Base-by-base conservation (phyloP, 2,888 invertebrate species). In the Trissolcus japonicus region DNA sequence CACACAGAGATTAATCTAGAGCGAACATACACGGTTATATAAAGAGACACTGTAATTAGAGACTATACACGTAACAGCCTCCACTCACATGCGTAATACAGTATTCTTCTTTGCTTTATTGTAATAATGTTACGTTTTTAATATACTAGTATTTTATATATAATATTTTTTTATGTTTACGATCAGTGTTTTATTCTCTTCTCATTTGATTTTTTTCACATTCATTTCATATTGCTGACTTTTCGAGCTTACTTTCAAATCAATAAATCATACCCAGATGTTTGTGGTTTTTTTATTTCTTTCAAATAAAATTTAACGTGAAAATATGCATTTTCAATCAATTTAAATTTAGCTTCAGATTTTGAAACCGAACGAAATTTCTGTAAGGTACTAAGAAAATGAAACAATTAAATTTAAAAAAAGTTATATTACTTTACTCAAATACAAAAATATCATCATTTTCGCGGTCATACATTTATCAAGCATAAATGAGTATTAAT, bases 1-100 rank as follows among this genome's bases (percentile, higher is more conserved):
- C 79, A 82, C 75, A 79, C 80, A 81, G 81, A 80, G 75, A 79
- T 81, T 80, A 79, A 83, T 82, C 71, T 80, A 78, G 78, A 81
- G 81, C 82, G 80, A 80, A 80, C 80, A 82, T 82, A 81, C 80
- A 83, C 80, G 76, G 75, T 84, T 83, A 83, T 69, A 81, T 82
- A 80, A 83, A 83, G 81, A 82, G 81, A 84, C 81, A 81, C 74
- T 76, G 79, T 82, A 81, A 83, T 84, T 83, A 83, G 79, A 83
- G 82, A 83, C 78, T 79, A 80, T 83, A 84, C 80, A 81, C 67
- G 60, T 79, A 74, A 78, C 76, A 62, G 65, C 76, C 78, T 75
- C 71, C 77, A 76, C 60, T 63, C 62, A 51, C 71, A 74, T 69
- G 57, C 67, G 63, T 76, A 80, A 79, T 68, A 77, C 73, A 76